phyloP scores from a whole-genome alignment of 2,888 invertebrate species.

The Hyposoter dolosus region DNA sequence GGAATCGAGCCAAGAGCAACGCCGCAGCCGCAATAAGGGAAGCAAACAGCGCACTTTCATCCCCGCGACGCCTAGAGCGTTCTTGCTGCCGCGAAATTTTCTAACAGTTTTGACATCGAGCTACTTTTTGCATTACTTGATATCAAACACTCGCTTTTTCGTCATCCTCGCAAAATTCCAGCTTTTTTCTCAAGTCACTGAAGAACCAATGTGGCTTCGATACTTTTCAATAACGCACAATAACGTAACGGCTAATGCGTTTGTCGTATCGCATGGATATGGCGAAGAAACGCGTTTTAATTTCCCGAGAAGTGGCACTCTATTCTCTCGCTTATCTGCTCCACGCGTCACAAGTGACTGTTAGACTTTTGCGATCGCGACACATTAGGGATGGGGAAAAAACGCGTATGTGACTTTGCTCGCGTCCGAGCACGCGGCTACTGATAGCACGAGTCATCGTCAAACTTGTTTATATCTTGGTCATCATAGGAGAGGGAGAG shows the following conservation, averaged over 20 bases:
- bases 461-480: constrained; percentile 8
- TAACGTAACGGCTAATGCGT: too few relatives aligned
- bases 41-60: constrained; percentile 37
- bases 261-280: too few relatives aligned
- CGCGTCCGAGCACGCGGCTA: constrained; percentile 66
- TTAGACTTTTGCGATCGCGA: constrained; percentile 1
- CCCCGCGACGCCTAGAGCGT: constrained; percentile 27
- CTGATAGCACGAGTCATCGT: constrained; percentile 58
- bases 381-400: constrained; percentile 15
- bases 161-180: too few relatives aligned
- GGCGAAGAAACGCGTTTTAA: not conserved
- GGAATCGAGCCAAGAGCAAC: constrained; percentile 16
- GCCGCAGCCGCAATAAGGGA: constrained; percentile 1
- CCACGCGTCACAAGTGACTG: not conserved
- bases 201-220: too few relatives aligned
- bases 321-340: constrained; percentile 48
- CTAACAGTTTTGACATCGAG: too few relatives aligned
- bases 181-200: too few relatives aligned
- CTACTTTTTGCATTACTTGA: too few relatives aligned
- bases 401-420: constrained; percentile 51
- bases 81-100: too few relatives aligned
- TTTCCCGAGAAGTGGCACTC: not conserved
- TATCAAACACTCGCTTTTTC: too few relatives aligned
- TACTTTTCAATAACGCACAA: too few relatives aligned
- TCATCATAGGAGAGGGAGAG: constrained; percentile 31